Base-by-base conservation (phyloP, 2,888 invertebrate species). In the Bombylius discolor region DNA sequence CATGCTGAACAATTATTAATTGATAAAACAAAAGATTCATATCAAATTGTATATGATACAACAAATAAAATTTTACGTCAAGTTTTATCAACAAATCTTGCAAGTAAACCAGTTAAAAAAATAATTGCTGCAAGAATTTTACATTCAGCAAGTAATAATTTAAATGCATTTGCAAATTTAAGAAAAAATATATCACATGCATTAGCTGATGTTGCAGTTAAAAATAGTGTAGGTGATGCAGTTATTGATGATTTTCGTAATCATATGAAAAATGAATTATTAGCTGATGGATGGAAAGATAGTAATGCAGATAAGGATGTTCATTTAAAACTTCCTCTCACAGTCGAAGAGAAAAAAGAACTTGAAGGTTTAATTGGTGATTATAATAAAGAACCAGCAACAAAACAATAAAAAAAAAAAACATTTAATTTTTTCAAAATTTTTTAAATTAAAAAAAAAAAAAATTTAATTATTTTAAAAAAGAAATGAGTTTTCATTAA, bases 1-100 rank as follows among this genome's bases (percentile, higher is more conserved):
- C 12, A 49, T 13, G 57, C 54, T 8, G 52, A 57, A 45, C 34
- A 49, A 31, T 23, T 55, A 46, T 42, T 57, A 46, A 57, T 57
- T 36, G 57, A 55, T 23, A 54, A 47, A 33, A 57, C 52, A 4
- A 54, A 52, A 5, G 52, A 54, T 47, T 49, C 52, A 9, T 57
- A 57, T 36, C 36, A 52, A 57, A 52, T 54, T 11, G 46, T 55
- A 5, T 57, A 45, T 49, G 54, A 49, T 9, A 49, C 46, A 46
- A 49, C 54, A 1, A 48, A 49, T n/a, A 36, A 1, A 32, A 51
- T 51, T 1, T 23, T 57, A 4, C 51, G 44, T 5, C 47, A 53
- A 11, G 33, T 57, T 44, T 31, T 54, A 4, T 32, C 44, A 8
- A 44, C 57, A 12, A 33, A 44, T 42, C 31, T 47, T 34, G 51